phyloP scores from a whole-genome alignment of 64 coral and sea anemone species.

The Stylophora pistillata region DNA sequence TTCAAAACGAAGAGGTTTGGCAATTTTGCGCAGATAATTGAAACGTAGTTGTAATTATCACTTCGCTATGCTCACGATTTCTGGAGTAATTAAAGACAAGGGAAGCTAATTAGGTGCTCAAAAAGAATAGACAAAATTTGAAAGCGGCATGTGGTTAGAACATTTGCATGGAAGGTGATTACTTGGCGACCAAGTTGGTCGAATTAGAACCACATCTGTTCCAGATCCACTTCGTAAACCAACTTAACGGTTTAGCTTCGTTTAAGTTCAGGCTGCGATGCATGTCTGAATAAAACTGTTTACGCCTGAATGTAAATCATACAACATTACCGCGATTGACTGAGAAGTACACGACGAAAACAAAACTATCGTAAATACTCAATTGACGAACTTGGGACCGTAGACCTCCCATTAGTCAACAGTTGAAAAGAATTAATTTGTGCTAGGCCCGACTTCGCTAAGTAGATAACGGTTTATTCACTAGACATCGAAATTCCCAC shows the following conservation, averaged over 20 bases:
- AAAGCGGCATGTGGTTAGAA: slow-evolving; percentile 16
- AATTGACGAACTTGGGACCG: neutral
- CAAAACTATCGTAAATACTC: neutral
- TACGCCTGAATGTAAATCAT: neutral
- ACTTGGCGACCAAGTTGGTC: neutral
- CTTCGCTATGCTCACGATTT: slow-evolving; percentile 14
- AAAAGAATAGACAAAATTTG: slow-evolving; percentile 27
- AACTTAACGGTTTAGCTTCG: too few species aligned
- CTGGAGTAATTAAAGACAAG: slow-evolving; percentile 38
- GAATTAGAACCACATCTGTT: neutral
- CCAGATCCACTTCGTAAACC: neutral
- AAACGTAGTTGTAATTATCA: slow-evolving; percentile 33
- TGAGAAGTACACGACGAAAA: neutral
- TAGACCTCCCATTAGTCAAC: neutral
- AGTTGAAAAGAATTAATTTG: slow-evolving; percentile 26
- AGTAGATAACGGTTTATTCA: slow-evolving; percentile 1
- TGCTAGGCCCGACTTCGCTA: neutral
- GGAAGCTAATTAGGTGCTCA: slow-evolving; percentile 49
- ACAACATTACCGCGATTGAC: neutral
- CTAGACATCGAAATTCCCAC: neutral
- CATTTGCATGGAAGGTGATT: slow-evolving; percentile 21
- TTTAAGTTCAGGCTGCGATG: neutral
- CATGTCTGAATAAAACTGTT: neutral
- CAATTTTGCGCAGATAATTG: neutral
- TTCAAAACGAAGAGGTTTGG: neutral